Conservation (phyloP, 2,888 invertebrate genomes). For the Caenorhabditis afra region DNA sequence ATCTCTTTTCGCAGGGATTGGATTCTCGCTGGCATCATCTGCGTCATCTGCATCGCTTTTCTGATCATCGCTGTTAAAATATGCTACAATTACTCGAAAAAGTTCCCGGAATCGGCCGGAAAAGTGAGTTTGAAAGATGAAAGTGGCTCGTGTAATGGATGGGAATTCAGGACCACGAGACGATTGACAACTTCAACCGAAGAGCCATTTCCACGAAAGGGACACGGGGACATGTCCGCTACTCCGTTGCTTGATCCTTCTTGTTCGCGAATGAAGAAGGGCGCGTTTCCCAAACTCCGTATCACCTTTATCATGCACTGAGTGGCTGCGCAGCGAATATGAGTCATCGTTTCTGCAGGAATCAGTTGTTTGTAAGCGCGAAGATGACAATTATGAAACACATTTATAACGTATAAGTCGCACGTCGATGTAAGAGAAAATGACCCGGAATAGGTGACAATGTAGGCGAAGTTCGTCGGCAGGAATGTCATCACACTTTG, state of each 20-base stretch:
- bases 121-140: constrained; percentile 21
- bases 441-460: constrained; percentile 49
- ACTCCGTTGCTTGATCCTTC: constrained; percentile 44
- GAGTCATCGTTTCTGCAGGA: no score
- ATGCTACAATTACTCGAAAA: constrained; percentile 54
- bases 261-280: background rate
- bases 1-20: constrained; percentile 36
- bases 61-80: constrained; percentile 49
- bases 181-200: constrained; percentile 44
- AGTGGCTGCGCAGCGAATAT: no score
- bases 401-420: background rate
- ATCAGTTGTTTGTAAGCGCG: no score
- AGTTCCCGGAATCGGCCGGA: constrained; percentile 42
- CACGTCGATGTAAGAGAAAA: constrained; percentile 13
- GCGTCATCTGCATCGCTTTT: constrained; percentile 35
- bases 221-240: constrained; percentile 47
- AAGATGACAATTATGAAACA: constrained; percentile 6
- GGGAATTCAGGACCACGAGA: constrained; percentile 41
- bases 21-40: constrained; percentile 44
- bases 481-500: constrained; percentile 39
- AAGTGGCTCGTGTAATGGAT: no score
- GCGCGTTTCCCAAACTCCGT: no score
- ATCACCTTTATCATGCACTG: no score
- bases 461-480: background rate
- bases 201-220: constrained; percentile 52